A percentile compares a stretch with the other conserved stretches of the same genome.
Conservation (phyloP, 2,797 vertebrate genomes). For the Sebastes itinus region DNA sequence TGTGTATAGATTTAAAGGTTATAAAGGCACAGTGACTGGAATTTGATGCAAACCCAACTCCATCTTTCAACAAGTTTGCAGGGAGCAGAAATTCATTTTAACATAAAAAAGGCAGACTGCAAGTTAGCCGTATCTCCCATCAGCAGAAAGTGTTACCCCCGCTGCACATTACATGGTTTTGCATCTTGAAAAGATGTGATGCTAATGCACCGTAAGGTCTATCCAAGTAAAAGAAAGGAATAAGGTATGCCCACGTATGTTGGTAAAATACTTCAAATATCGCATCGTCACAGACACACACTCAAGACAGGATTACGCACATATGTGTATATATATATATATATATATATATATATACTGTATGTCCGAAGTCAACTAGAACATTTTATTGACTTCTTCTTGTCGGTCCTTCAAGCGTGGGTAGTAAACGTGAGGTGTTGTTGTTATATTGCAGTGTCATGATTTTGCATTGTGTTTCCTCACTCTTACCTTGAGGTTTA, state of each 20-base stretch:
- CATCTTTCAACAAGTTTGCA: not conserved
- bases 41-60: not conserved
- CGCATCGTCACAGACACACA: not conserved
- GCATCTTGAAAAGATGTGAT: not conserved
- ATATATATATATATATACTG: too few species aligned
- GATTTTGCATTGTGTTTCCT: not conserved
- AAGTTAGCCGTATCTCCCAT: not conserved
- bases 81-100: not conserved
- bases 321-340: not conserved
- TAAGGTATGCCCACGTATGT: not conserved
- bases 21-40: not conserved
- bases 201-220: not conserved
- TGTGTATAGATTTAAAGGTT: constrained; percentile 6
- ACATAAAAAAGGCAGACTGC: not conserved
- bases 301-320: not conserved
- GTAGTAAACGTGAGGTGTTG: not conserved
- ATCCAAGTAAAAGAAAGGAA: not conserved
- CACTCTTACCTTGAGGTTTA: not conserved
- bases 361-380: not conserved
- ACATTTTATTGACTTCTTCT: not conserved
- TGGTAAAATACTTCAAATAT: not conserved
- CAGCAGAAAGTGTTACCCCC: not conserved
- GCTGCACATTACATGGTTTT: not conserved
- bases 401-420: not conserved
- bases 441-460: not conserved